Base-by-base conservation (phyloP, 2,888 invertebrate genomes). In the Germaria angustata region DNA sequence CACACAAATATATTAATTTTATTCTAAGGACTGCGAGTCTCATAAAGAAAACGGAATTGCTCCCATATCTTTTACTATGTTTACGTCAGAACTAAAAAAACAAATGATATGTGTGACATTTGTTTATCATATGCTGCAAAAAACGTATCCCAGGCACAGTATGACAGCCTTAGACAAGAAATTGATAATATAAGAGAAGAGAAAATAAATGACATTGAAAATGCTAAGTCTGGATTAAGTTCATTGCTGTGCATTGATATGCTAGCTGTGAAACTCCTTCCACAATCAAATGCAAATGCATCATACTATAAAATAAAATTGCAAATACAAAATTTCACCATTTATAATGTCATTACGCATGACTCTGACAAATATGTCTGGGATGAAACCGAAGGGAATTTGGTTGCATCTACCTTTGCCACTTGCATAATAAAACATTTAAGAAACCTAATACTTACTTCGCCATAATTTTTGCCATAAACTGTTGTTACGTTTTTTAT, bases 1-100 rank as follows among this genome's bases (percentile, higher is more conserved):
- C 24, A 49, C 11, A 57, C 32, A 63, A 13, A n/a, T 75, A 34
- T 55, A 75, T 59, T 11, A 65, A 63, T 5, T 28, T 5, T 28
- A 28, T 28, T 28, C 28, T 28, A 28, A 28, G 28, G 28, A 28
- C 28, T 28, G 28, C 28, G 28, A 28, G 6, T 28, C 28, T 5
- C 28, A 28, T 6, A 28, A 28, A 28, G 28, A 28, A 28, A 28
- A 28, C 6, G 28, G 6, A 28, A 66, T 66, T 28, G 17, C 39
- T 24, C 53, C 66, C 13, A 15, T 39, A 66, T 68, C 15, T 51
- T 39, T 68, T 13, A 7, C 39, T 15, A 39, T 13, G 9, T 68
- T 68, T n/a, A 39, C 39, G 66, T 2, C 17, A 53, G 34, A 17
- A 5, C 17, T 68, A 53, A 15, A 20, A 39, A 68, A 68, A 15